phyloP scores from a whole-genome alignment of 1,140 invertebrate species.

The Ceratosolen solmsi region DNA sequence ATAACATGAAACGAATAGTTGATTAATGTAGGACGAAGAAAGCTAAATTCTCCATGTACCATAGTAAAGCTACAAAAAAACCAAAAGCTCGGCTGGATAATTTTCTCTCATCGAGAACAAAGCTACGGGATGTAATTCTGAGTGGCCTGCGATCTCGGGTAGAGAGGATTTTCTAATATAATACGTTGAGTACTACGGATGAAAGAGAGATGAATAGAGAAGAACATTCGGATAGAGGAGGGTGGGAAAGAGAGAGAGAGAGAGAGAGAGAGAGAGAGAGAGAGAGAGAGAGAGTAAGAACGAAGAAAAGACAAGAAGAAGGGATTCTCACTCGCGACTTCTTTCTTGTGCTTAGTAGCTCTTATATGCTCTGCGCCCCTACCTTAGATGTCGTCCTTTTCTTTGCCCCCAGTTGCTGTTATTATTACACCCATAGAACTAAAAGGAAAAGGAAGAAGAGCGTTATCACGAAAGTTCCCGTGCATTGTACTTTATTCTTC shows the following conservation, averaged over 20 bases:
- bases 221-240: no score
- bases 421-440: slow-evolving; percentile 16
- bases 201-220: not conserved
- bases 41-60: no score
- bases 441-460: slow-evolving; percentile 13
- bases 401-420: not conserved
- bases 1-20: not conserved
- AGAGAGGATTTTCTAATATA: slow-evolving; percentile 44
- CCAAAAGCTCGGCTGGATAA: slow-evolving; percentile 25
- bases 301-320: not conserved
- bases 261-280: not conserved
- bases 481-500: slow-evolving; percentile 22
- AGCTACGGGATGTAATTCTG: slow-evolving; percentile 26
- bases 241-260: not conserved
- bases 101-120: slow-evolving; percentile 35
- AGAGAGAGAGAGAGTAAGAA: not conserved
- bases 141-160: not conserved
- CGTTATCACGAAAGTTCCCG: slow-evolving; percentile 48
- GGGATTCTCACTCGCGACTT: slow-evolving; percentile 14
- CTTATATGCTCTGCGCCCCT: not conserved
- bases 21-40: no score
- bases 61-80: not conserved
- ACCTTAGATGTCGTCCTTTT: not conserved
- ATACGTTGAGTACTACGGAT: not conserved
- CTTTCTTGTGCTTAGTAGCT: slow-evolving; percentile 1